Evolutionary conservation across 1,140 invertebrate species (phyloP), one percentile per base, ranked within the genome.

Genomic region (Meloidogyne floridensis): DNA sequence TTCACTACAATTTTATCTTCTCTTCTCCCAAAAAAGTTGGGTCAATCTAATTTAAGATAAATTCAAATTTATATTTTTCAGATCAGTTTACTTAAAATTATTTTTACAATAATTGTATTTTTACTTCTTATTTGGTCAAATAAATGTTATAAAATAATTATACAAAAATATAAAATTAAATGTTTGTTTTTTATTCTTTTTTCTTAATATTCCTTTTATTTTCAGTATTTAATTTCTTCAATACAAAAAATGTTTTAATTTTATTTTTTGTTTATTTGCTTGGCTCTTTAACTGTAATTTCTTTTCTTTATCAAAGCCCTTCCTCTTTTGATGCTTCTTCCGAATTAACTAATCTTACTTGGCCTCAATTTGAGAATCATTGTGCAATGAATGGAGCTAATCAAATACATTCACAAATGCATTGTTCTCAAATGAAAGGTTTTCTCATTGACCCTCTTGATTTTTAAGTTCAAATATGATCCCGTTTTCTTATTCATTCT

Each of bases 341-440:
- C 7, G 81, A 89, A 13, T 71, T 85, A 10, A 87, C 87, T 8
- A 88, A 89, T 72, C 85, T 89, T 82, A 88, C 87, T 15, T 88
- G 87, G 87, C 74, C 74, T 53, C 80, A 85, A 72, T 87, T 87
- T 72, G 82, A 88, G 51, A 76, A 85, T 65, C 82, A 87, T 71
- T 88, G 87, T 69, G 18, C 70, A 3, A 43, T 79, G 8, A 77
- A 47, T 72, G 75, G 77, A 32, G 75, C 85, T 18, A 89, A 89
- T 71, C 80, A 72, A 47, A 84, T 88, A 65, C 43, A 76, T 18
- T 73, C 65, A 43, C 87, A 88, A 56, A 81, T 83, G 65, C 72
- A 84, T 53, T 88, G 87, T 73, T 86, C 86, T 69, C 82, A 88
- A 65, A 70, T 88, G 51, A 88, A 88, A 82, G 87, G 86, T 80